Conservation (phyloP, 2,113 vertebrate genomes). For the human region GRCh38 chr3:127989501-127990000, state of each 20-base stretch:
- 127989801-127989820: neutral
- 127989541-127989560: neutral
- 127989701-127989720: neutral
- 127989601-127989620: neutral
- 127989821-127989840: neutral
- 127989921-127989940: neutral
- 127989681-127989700: neutral
- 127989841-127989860: neutral
- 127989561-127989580: neutral
- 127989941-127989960: neutral
- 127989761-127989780: neutral
- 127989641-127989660: too few species aligned
- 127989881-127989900: neutral
- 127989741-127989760: neutral
- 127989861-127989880: neutral
- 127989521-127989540: neutral
- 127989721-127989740: neutral
- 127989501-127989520: neutral
- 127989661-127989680: neutral
- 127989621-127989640: neutral
- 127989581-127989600: neutral
- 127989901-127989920: neutral
- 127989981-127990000: neutral
- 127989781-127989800: neutral
- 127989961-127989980: neutral